Conservation (phyloP, 2,888 invertebrate genomes). For the Hyles lineata region DNA sequence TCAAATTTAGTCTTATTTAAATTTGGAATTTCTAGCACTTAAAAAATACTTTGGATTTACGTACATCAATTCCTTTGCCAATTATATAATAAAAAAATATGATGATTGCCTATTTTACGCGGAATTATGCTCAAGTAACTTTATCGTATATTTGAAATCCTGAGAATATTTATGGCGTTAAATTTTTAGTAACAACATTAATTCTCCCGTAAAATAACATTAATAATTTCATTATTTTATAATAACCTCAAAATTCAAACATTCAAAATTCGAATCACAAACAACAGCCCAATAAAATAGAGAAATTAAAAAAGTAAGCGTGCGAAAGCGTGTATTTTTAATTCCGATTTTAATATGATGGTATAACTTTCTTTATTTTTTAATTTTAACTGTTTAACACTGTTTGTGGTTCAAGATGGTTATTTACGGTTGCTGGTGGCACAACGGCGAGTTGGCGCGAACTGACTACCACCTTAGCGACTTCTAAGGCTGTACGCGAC, state of each 20-base stretch:
- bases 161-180: too few relatives aligned
- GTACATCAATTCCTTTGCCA: not conserved
- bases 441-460: constrained; percentile 18
- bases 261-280: not conserved
- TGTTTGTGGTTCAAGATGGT: constrained; percentile 1
- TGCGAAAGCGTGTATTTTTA: constrained; percentile 23
- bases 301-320: not conserved
- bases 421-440: constrained; percentile 15
- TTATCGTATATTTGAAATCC: too few relatives aligned
- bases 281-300: not conserved
- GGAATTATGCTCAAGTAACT: too few relatives aligned
- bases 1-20: too few relatives aligned
- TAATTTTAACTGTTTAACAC: constrained; percentile 14
- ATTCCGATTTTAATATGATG: constrained; percentile 22
- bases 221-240: not conserved
- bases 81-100: not conserved
- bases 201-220: not conserved
- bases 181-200: not conserved
- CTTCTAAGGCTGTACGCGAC: constrained; percentile 41
- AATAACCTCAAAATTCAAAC: not conserved
- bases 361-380: constrained; percentile 11
- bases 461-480: not conserved
- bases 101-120: not conserved
- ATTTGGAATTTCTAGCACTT: too few relatives aligned
- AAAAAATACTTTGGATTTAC: not conserved